Base-by-base conservation (phyloP, 1,140 invertebrate genomes). In the Drosophila sulfurigaster region DNA sequence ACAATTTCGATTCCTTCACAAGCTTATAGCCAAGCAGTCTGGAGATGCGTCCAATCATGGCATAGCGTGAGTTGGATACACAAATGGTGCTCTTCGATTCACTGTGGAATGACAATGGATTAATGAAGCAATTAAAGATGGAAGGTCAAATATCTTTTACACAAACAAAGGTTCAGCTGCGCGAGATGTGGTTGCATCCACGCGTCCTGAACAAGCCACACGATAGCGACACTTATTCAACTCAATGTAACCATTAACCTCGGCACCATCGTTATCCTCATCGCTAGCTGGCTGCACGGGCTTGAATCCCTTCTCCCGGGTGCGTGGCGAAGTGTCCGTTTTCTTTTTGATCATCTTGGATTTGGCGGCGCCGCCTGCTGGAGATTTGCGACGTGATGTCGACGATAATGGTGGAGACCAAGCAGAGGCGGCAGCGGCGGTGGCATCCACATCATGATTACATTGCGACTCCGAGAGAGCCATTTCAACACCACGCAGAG, bases 11-110 rank as follows among this genome's bases (percentile, higher is more conserved):
- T 80, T 97, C 96, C 3, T 94, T 94, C 0, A 97, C 96, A 92
- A 97, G 95, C 69, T 95, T 95, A 94, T 97, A 97, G 1, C 96
- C 96, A 78, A 96, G 95, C 64, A 95, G 94, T 57, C 94, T 94
- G 0, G 97, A 95, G 3, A 96, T 94, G 76, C 94, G 94, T 35
- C 95, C 93, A 30, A 97, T 95, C 25, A 96, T 95, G 30, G 96
- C 95, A 89, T 96, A 97, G 7, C 96, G 95, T 69, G 96, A 96
- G 79, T 96, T 96, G 11, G 94, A 93, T 5, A 96, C 94, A 80
- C 96, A 97, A 81, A 97, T 96, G 13, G 83, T 75, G 46, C 75
- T 91, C 41, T 89, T 92, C 15, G 75, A 75, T 38, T 81, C 81
- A 7, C 91, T 91, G 49, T 8, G 1, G 30, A 5, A 15, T 30